Evolutionary conservation across 2,113 vertebrate species (phyloP).

Genomic region (Amblyornis subalaris): DNA sequence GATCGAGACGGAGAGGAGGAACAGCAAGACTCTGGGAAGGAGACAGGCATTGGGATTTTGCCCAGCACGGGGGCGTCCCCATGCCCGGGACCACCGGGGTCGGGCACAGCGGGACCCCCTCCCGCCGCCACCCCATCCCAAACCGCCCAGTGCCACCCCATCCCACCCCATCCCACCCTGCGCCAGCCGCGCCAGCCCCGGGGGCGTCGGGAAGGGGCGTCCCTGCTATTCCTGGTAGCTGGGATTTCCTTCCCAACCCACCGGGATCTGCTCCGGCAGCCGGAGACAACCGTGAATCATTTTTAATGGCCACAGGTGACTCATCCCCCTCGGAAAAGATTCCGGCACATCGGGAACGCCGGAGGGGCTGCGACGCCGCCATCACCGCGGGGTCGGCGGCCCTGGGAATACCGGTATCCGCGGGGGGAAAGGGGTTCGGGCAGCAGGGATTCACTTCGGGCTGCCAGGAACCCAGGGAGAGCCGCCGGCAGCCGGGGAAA

Average conservation of each 20-base stretch:
- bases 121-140: neutral
- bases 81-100: too few relatives aligned
- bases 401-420: neutral
- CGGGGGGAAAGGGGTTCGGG: accelerated
- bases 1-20: neutral
- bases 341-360: neutral
- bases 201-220: neutral
- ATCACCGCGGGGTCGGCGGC: neutral
- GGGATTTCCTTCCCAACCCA: neutral
- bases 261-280: neutral
- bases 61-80: neutral
- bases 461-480: neutral
- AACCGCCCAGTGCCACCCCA: neutral
- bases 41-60: neutral
- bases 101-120: neutral
- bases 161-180: neutral
- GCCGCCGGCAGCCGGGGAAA: neutral
- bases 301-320: neutral
- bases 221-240: neutral
- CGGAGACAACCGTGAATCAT: neutral
- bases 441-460: neutral
- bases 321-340: neutral
- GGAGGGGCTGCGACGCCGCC: neutral
- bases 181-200: neutral
- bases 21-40: neutral